Percentiles rank a stretch among this genome's conserved stretches.
These are phyloP conservation scores for Drosophila asahinai DNA, from an alignment of 1,140 invertebrate species.

Conservation along the genomic window DNA sequence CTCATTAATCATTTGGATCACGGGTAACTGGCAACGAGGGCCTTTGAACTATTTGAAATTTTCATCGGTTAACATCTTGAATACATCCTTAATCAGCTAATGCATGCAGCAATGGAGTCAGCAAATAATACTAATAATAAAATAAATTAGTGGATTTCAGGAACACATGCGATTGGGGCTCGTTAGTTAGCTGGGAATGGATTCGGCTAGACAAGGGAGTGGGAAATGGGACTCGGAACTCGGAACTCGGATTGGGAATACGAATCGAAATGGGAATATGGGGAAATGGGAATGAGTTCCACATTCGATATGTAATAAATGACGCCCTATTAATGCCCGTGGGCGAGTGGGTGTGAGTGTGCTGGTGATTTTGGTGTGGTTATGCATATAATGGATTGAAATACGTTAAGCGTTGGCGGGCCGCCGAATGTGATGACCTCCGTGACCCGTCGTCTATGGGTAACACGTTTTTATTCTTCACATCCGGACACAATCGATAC, in stretches of 20 bases:
- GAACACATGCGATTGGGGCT: conserved; percentile 43
- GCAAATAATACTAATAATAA: conserved; percentile 50
- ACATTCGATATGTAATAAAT: conserved; percentile 65
- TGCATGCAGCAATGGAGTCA: conserved; percentile 31
- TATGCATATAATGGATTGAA: conserved; percentile 71
- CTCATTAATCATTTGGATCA: conserved; percentile 20
- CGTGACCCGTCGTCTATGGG: conserved; percentile 60
- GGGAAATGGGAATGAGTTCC: conserved; percentile 44
- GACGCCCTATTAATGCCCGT: conserved; percentile 53
- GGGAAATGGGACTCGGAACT: not conserved
- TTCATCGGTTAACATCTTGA: conserved; percentile 28
- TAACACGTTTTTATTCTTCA: conserved; percentile 57
- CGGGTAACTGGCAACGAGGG: conserved; percentile 9
- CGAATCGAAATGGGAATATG: conserved; percentile 7
- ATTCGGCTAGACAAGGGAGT: conserved; percentile 5
- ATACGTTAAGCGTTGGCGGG: conserved; percentile 48
- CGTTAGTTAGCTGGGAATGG: conserved; percentile 39
- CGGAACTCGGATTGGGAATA: conserved; percentile 3
- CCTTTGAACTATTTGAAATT: conserved; percentile 17
- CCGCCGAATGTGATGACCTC: conserved; percentile 62
- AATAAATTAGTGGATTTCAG: conserved; percentile 51
- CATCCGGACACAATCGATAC: conserved; percentile 70
- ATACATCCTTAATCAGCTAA: conserved; percentile 49
- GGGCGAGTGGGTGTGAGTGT: conserved; percentile 19
- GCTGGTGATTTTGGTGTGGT: conserved; percentile 44